These are phyloP conservation scores for Cancer borealis DNA, from an alignment of 2,888 invertebrate species.

Conservation along the genomic window DNA sequence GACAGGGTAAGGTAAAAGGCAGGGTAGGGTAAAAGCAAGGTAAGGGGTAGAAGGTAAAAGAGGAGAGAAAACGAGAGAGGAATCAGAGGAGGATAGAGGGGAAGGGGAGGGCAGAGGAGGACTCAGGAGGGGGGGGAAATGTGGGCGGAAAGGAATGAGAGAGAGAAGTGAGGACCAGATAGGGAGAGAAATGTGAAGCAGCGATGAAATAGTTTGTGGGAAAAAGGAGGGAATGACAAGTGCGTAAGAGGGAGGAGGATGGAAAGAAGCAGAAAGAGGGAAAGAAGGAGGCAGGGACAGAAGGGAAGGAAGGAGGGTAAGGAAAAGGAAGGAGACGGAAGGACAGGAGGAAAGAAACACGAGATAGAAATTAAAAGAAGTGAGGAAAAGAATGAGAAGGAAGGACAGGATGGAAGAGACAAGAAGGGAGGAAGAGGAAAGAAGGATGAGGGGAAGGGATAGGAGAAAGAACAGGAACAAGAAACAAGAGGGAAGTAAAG, in stretches of 20 bases:
- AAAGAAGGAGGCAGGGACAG: too few relatives aligned
- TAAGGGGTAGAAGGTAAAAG: background rate
- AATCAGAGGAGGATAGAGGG: background rate
- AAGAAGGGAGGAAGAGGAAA: too few relatives aligned
- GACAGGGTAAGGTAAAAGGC: background rate
- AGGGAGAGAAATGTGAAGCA: too few relatives aligned
- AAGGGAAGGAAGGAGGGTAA: too few relatives aligned
- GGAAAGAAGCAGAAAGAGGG: too few relatives aligned
- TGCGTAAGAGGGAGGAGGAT: background rate
- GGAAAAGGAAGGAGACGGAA: too few relatives aligned
- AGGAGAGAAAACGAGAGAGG: background rate
- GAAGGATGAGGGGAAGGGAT: background rate
- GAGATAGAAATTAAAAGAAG: background rate
- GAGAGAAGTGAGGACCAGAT: background rate
- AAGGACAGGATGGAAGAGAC: too few relatives aligned
- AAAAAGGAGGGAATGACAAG: too few relatives aligned
- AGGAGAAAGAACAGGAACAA: background rate
- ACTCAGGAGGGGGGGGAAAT: background rate
- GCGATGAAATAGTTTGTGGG: background rate
- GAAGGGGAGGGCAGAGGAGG: too few relatives aligned
- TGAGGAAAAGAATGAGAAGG: too few relatives aligned
- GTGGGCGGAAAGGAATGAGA: background rate
- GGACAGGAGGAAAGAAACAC: too few relatives aligned
- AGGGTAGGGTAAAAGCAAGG: background rate
- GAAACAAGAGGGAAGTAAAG: background rate